Conservation (phyloP, 2,797 vertebrate species). For the Lindbergichthys nudifrons region DNA sequence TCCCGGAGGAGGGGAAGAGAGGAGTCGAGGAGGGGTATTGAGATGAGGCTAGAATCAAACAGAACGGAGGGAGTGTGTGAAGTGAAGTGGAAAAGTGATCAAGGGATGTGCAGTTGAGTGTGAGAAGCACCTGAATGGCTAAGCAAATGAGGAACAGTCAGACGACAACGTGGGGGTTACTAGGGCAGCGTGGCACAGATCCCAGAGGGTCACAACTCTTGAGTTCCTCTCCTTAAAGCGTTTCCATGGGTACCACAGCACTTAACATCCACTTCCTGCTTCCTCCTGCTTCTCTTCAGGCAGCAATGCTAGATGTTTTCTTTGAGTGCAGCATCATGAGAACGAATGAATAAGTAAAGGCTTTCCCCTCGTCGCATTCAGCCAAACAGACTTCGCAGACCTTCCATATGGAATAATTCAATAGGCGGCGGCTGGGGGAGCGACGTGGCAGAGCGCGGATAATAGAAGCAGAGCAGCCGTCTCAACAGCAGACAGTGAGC, state of each 20-base stretch:
- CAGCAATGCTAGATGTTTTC: slow-evolving; percentile 29
- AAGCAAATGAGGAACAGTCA: slow-evolving; percentile 29
- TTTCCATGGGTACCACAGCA: slow-evolving; percentile 64
- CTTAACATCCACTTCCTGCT: slow-evolving; percentile 74
- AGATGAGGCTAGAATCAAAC: too few species aligned
- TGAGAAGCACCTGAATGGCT: slow-evolving; percentile 22
- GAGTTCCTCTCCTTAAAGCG: slow-evolving; percentile 34
- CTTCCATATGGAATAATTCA: slow-evolving; percentile 69
- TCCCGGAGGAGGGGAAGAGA: too few species aligned
- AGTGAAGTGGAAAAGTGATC: slow-evolving; percentile 49
- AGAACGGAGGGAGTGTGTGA: slow-evolving; percentile 1
- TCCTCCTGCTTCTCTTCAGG: slow-evolving; percentile 51
- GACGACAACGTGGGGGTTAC: slow-evolving; percentile 33
- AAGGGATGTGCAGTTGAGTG: slow-evolving; percentile 51
- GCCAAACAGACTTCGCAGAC: slow-evolving; percentile 50
- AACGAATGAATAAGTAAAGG: slow-evolving; percentile 76
- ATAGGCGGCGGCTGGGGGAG: slow-evolving; percentile 29
- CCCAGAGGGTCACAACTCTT: slow-evolving; percentile 23
- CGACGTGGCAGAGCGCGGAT: slow-evolving; percentile 24
- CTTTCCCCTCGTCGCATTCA: slow-evolving; percentile 50
- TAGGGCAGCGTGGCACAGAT: slow-evolving; percentile 1
- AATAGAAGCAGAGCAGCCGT: slow-evolving; percentile 9
- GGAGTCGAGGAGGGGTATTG: too few species aligned
- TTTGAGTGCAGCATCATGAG: slow-evolving; percentile 57
- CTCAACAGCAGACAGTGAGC: slow-evolving; percentile 26